Conservation (phyloP, 2,888 invertebrate genomes). For the Eupithecia insigniata region DNA sequence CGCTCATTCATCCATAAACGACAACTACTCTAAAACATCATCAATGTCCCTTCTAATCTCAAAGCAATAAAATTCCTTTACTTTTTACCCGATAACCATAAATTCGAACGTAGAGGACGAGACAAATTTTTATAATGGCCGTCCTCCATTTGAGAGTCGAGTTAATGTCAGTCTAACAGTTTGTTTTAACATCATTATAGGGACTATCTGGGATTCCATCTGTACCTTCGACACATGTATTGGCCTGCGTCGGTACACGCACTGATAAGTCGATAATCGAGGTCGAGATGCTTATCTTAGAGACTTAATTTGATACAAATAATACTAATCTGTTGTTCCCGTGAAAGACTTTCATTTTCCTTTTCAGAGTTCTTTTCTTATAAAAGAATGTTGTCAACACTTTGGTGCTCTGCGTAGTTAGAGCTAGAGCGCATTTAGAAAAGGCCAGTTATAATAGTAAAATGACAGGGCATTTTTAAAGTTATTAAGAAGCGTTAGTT, state of each 20-base stretch:
- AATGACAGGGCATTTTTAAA: background rate
- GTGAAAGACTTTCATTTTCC: background rate
- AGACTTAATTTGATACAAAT: conserved; percentile 48
- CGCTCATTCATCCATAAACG: conserved; percentile 70
- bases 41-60: conserved; percentile 81
- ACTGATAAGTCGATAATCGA: conserved; percentile 51
- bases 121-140: conserved; percentile 84
- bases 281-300: conserved; percentile 48
- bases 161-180: conserved; percentile 83
- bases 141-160: conserved; percentile 80
- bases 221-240: conserved; percentile 73
- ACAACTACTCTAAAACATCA: conserved; percentile 78
- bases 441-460: background rate
- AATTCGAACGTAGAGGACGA: conserved; percentile 82
- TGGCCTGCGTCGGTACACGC: conserved; percentile 56
- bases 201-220: conserved; percentile 82
- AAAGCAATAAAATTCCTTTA: conserved; percentile 79
- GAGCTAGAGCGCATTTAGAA: background rate
- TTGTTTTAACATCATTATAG: conserved; percentile 85
- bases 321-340: conserved; percentile 14
- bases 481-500: background rate
- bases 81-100: conserved; percentile 78
- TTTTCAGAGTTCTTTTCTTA: background rate
- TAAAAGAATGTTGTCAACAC: background rate
- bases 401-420: background rate